These are phyloP conservation scores for Terrapene triunguis DNA, from an alignment of 2,113 vertebrate genomes.

Conservation along the genomic window DNA sequence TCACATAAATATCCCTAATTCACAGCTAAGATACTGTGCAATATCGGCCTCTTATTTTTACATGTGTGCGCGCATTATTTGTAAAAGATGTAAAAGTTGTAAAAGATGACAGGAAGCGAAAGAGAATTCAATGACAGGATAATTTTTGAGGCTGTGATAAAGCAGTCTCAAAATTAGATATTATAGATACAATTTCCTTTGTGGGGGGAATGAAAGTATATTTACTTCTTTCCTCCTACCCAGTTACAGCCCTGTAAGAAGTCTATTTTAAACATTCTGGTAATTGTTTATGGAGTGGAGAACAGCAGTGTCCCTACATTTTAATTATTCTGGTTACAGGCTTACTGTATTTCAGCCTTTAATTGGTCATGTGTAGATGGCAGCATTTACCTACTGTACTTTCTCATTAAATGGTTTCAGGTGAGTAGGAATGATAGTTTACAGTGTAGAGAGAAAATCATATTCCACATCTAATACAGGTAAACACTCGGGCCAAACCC, in stretches of 20 bases:
- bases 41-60: background rate
- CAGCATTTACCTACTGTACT: slow-evolving; percentile 62
- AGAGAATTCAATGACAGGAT: background rate
- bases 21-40: slow-evolving; percentile 42
- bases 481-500: background rate
- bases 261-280: background rate
- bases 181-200: background rate
- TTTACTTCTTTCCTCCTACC: background rate
- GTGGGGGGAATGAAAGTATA: background rate
- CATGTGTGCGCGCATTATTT: background rate
- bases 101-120: slow-evolving; percentile 22
- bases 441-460: background rate
- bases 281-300: background rate
- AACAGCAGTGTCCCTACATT: background rate
- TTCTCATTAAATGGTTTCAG: background rate
- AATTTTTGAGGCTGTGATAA: background rate
- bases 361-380: slow-evolving; percentile 61
- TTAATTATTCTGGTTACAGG: background rate
- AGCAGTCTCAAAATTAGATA: background rate
- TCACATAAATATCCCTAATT: slow-evolving; percentile 53
- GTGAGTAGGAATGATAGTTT: background rate
- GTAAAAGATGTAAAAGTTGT: background rate
- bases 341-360: slow-evolving; percentile 3
- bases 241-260: background rate
- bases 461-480: background rate